A percentile compares a stretch with the other conserved stretches of the same genome.
These are phyloP conservation scores for Hemichromis elongatus DNA, from an alignment of 2,113 vertebrate genomes.

Conservation along the genomic window DNA sequence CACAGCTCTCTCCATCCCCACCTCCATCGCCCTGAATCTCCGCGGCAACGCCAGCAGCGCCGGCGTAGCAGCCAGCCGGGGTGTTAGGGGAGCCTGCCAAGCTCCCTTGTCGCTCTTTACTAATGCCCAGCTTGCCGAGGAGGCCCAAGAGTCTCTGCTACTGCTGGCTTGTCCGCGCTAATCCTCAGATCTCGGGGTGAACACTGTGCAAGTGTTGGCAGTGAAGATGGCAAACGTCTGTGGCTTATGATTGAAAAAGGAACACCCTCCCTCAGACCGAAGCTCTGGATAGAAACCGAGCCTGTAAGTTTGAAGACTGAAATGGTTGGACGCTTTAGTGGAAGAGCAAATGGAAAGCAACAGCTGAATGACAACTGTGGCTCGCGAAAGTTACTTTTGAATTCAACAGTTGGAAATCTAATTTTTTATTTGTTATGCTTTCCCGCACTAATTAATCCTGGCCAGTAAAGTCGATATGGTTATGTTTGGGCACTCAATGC, in stretches of 20 bases:
- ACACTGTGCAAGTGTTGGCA: conserved; percentile 16
- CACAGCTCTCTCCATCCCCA: conserved; percentile 13
- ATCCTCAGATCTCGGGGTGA: conserved; percentile 58
- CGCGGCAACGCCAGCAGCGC: conserved; percentile 26
- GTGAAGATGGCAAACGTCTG: conserved; percentile 1
- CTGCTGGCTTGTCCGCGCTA: conserved; percentile 45
- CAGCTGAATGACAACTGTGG: background rate
- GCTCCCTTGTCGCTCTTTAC: conserved; percentile 52
- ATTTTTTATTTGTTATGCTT: background rate
- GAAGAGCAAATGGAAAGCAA: background rate
- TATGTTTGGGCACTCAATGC: background rate
- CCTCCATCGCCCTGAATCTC: conserved; percentile 20
- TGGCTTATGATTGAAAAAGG: conserved; percentile 4
- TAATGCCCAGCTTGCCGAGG: conserved; percentile 55
- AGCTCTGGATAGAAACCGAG: background rate
- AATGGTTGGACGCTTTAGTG: background rate
- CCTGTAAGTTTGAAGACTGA: background rate
- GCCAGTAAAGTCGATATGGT: background rate
- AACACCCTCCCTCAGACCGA: background rate
- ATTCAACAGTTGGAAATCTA: background rate
- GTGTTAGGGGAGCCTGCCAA: conserved; percentile 48
- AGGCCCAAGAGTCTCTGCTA: conserved; percentile 36
- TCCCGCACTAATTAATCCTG: background rate
- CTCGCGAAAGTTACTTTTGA: background rate
- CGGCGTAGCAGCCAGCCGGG: conserved; percentile 35